Evolutionary conservation across 2,888 invertebrate genomes (phyloP), one percentile per base, ranked within the genome.

Genomic region (Latheticus oryzae): DNA sequence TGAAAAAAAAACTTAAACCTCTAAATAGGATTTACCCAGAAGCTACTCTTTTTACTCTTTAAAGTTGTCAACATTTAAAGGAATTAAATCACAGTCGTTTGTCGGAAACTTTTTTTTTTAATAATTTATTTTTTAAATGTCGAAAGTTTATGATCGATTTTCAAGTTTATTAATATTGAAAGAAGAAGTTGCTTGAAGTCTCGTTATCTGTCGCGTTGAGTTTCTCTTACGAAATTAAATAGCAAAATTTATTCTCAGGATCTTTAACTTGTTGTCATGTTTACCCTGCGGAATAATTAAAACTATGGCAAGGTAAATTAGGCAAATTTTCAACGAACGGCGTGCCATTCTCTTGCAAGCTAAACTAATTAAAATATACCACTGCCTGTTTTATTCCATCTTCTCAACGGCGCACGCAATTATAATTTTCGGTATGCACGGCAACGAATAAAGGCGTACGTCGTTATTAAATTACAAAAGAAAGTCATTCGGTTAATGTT

Each of bases 401-500:
- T 28, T 37, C 50, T 43, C 51, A n/a, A 43, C 48, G 48, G 47
- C 42, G 42, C 51, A 40, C 51, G 52, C 58, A 58, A 52, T 58
- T 58, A 58, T 58, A 58, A 58, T 58, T 58, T n/a, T 58, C 23
- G 43, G 57, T 32, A 42, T 51, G 51, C 50, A 50, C n/a, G n/a
- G 43, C 37, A 53, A 40, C 43, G 52, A 52, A 52, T 45, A 47
- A 53, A 45, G 45, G 58, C 37, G 43, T 55, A 43, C 38, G 35
- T 47, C 52, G 52, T 58, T 58, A 52, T 58, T 53, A 58, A 58
- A 58, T 58, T 58, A 58, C 51, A 58, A 58, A 58, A 58, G 58
- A 58, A 58, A 51, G 52, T 47, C 58, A 45, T 53, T 58, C 58
- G 47, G 43, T 58, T 58, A 58, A 58, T 57, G 50, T 51, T 52